Evolutionary conservation across 2,797 vertebrate species (phyloP), one percentile per base, ranked within the genome.

Genomic region (Microctenopoma steveboyesi): DNA sequence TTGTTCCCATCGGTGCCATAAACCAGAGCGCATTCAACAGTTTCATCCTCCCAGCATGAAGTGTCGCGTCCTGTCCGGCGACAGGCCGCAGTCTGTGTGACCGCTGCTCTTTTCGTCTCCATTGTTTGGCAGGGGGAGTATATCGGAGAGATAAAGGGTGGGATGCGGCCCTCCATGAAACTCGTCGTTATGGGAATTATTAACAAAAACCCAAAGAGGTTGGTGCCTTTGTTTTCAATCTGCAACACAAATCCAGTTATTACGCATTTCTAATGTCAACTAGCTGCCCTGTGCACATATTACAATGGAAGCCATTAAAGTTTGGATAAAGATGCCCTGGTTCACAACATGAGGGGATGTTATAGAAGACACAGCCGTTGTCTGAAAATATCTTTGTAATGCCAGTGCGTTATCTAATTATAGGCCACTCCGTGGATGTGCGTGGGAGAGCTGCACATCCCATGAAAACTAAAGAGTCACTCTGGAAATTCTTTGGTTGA

Each of bases 141-240:
- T 68, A 89, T 89, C 73, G 96, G 96, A 43, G 94, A 95, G 87
- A 97, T 97, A 86, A 96, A 95, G 91, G 96, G 95, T 51, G 96
- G 96, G 33, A 74, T 97, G 86, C 94, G 95, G 92, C 96, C 96
- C 79, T 92, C 95, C 51, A 97, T 97, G 96, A 96, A 94, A 74
- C 94, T 97, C 82, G 92, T 94, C 7, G 89, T 97, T 45, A 96
- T 97, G 91, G 96, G 96, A 39, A 92, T 95, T 79, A 89, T 97
- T 66, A 91, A 95, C 84, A 88, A 95, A 80, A 95, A 93, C 56
- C 94, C 96, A 11, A 95, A 95, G 71, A 97, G 95, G 96, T 97
- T 82, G 56, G 92, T 85, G 59, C 57, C 42, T 64, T 30, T 76
- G 51, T 60, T 53, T 50, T 65, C 14, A 0, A 28, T 48, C 46